Conservation (phyloP, 2,888 invertebrate genomes). For the Choreutis nemorana region DNA sequence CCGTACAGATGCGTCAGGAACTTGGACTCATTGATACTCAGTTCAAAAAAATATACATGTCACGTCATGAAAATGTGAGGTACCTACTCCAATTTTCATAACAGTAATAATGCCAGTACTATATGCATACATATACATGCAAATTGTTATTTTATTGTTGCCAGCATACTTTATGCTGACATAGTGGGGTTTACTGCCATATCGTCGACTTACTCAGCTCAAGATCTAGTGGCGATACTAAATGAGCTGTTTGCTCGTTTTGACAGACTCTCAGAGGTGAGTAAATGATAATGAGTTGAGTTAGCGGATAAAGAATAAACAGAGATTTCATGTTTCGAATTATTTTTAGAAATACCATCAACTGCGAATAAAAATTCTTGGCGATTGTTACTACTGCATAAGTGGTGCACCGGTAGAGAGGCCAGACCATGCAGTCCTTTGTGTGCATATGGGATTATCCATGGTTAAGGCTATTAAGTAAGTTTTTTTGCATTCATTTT, state of each 20-base stretch:
- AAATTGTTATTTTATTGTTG: conserved; percentile 27
- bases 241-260: conserved; percentile 96
- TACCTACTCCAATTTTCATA: conserved; percentile 34
- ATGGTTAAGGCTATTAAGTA: conserved; percentile 98
- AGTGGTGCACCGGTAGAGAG: conserved; percentile 92
- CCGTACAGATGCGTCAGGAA: conserved; percentile 95
- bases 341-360: conserved; percentile 90
- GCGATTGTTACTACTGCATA: conserved; percentile 98
- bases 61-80: conserved; percentile 95
- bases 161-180: conserved; percentile 95
- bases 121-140: conserved; percentile 2
- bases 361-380: conserved; percentile 92
- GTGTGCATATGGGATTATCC: conserved; percentile 94
- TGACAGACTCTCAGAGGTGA: conserved; percentile 86
- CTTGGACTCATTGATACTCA: conserved; percentile 91
- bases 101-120: not conserved
- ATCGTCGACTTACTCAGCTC: conserved; percentile 93
- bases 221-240: conserved; percentile 93
- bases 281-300: conserved; percentile 7
- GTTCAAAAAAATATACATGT: conserved; percentile 98
- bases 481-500: no score
- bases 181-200: conserved; percentile 98
- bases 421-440: conserved; percentile 90
- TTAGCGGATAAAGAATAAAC: not conserved
- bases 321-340: no score